These are phyloP conservation scores for Hirtodrosophila duncani DNA, from an alignment of 2,888 invertebrate genomes.

Conservation along the genomic window DNA sequence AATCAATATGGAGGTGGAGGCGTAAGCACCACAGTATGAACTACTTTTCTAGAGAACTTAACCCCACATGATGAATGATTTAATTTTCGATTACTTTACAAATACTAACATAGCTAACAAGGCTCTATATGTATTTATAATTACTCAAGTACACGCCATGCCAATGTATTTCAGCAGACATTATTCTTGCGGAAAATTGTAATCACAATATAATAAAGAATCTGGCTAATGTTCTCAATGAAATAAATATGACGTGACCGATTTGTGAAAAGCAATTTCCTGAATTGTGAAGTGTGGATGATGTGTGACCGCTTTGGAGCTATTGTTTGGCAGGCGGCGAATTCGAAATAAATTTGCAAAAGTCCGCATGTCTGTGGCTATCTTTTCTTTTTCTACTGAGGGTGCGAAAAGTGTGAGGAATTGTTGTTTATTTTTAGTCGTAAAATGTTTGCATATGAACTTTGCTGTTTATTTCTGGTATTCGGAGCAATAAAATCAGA, in stretches of 20 bases:
- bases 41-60: slow-evolving; percentile 12
- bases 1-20: slow-evolving; percentile 50
- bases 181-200: slow-evolving; percentile 11
- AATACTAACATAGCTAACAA: no score
- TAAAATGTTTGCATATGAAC: slow-evolving; percentile 56
- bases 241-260: slow-evolving; percentile 65
- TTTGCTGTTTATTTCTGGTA: slow-evolving; percentile 46
- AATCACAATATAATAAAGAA: slow-evolving; percentile 26
- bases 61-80: slow-evolving; percentile 9
- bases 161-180: not conserved
- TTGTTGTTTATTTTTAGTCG: slow-evolving; percentile 68
- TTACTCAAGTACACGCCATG: slow-evolving; percentile 34
- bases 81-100: no score
- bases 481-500: no score
- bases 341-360: slow-evolving; percentile 54
- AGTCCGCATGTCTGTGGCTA: slow-evolving; percentile 10
- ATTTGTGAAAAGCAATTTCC: slow-evolving; percentile 60
- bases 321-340: slow-evolving; percentile 35
- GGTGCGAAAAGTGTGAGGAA: slow-evolving; percentile 24
- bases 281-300: slow-evolving; percentile 46
- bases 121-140: no score
- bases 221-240: slow-evolving; percentile 64
- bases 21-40: slow-evolving; percentile 24
- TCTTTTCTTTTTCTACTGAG: slow-evolving; percentile 6
- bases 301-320: slow-evolving; percentile 31